Conservation (phyloP, 1,140 invertebrate genomes). For the Anthonomus grandis region DNA sequence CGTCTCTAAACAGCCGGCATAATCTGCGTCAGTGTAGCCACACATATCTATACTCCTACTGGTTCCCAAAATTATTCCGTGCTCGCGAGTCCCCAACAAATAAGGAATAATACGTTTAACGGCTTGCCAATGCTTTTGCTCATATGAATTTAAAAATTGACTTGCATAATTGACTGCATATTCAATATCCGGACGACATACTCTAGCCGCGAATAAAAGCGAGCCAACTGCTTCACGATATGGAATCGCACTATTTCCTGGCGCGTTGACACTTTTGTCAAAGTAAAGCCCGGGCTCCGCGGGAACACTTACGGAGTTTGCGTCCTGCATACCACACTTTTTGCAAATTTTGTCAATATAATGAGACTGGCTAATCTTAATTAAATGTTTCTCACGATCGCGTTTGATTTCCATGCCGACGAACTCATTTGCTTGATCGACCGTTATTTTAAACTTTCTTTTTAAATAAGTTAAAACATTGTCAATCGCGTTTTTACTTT, state of each 20-base stretch:
- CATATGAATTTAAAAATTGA: conserved; percentile 34
- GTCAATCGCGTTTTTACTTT: not conserved
- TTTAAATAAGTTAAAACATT: conserved; percentile 8
- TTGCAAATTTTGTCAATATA: conserved; percentile 21
- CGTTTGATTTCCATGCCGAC: conserved; percentile 11
- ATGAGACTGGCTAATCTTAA: conserved; percentile 13
- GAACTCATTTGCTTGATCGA: conserved; percentile 3
- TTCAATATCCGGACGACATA: conserved; percentile 48
- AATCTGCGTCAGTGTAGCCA: conserved; percentile 46
- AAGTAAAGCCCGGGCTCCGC: conserved; percentile 2
- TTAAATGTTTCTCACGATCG: not conserved
- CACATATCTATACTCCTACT: conserved; percentile 7
- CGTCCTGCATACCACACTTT: conserved; percentile 16
- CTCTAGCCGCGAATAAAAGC: conserved; percentile 45
- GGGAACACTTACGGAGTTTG: not conserved
- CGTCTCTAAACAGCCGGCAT: conserved; percentile 41
- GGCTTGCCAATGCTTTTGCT: conserved; percentile 38
- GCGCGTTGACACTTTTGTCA: not conserved
- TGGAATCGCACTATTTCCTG: conserved; percentile 6
- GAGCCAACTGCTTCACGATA: conserved; percentile 46
- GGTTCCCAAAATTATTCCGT: conserved; percentile 31
- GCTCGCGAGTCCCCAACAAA: conserved; percentile 47
- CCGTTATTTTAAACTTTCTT: conserved; percentile 13
- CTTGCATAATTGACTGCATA: conserved; percentile 44
- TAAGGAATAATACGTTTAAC: conserved; percentile 47